Evolutionary conservation across 2,888 invertebrate species (phyloP).

Genomic region (Pammene aurita): DNA sequence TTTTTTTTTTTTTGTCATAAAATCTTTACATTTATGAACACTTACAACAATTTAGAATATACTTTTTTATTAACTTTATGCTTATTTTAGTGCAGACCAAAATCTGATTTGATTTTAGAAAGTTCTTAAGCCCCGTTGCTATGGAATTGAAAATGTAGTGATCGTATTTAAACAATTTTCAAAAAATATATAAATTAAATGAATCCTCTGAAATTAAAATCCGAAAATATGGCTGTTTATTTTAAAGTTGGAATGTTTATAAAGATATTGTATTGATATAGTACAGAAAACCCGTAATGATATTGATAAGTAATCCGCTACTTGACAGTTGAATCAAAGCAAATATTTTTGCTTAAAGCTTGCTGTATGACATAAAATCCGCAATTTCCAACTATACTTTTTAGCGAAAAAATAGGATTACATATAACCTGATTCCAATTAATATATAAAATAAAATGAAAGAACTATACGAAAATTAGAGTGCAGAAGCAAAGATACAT

Average conservation of each 20-base stretch:
- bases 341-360: not conserved
- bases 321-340: not conserved
- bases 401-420: too few species aligned
- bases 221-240: conserved; percentile 35
- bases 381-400: too few species aligned
- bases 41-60: conserved; percentile 82
- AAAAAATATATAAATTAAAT: not conserved
- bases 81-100: conserved; percentile 62
- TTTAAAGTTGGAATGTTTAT: conserved; percentile 42
- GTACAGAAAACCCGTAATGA: conserved; percentile 11
- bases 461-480: not conserved
- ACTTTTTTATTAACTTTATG: conserved; percentile 48
- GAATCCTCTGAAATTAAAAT: conserved; percentile 14
- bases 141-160: not conserved
- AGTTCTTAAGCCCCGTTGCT: not conserved
- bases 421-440: not conserved
- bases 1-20: conserved; percentile 67
- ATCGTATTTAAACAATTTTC: not conserved
- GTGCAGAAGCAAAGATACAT: too few species aligned
- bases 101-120: conserved; percentile 37
- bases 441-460: not conserved
- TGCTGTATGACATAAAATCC: not conserved
- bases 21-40: conserved; percentile 77
- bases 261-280: conserved; percentile 21
- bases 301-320: too few species aligned